Base-by-base conservation (phyloP, 2,888 invertebrate species). In the Microchrysa polita region DNA sequence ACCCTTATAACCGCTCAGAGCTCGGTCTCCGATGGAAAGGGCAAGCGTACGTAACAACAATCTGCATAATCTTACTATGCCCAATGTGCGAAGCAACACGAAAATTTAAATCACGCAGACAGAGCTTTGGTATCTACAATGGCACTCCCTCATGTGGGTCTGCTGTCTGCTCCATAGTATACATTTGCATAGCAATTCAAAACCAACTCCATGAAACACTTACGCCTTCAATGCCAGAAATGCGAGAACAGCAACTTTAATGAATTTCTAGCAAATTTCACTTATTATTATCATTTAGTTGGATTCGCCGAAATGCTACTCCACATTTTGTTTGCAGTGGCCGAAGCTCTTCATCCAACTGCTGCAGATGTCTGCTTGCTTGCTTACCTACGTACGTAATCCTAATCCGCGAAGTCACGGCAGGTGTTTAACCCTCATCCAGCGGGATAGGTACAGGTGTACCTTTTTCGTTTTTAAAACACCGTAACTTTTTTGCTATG, bases 251-350 rank as follows among this genome's bases (percentile, higher is more conserved):
- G 72, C 71, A 75, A 53, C 72, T 75, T 75, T 75, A 75, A 75
- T 75, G 75, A 67, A 75, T 75, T 75, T 75, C 72, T 73, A 73
- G 59, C 72, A 75, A 73, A 74, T 75, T 75, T 74, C 75, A 67
- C 75, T 71, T 67, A 75, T 75, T 67, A 75, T 75, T 75, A 74
- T 73, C 75, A 75, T 75, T 75, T 73, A 73, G 71, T 48, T 61
- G 48, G 23, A 34, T 61, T 42, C 53, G 40, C 59, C 14, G 5
- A 22, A 65, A 48, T n/a, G 5, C 7, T 34, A 7, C 27, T 34
- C 27, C 27, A 34, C 7, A 7, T 34, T 34, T 34, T 34, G 4
- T 34, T 34, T 2, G 7, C 27, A 34, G 27, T 34, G 27, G 27
- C 7, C 2, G 7, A 34, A 34, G 27, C 27, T 7, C 27, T 34